phyloP scores from a whole-genome alignment of 2,113 vertebrate species.

The Agapornis roseicollis region DNA sequence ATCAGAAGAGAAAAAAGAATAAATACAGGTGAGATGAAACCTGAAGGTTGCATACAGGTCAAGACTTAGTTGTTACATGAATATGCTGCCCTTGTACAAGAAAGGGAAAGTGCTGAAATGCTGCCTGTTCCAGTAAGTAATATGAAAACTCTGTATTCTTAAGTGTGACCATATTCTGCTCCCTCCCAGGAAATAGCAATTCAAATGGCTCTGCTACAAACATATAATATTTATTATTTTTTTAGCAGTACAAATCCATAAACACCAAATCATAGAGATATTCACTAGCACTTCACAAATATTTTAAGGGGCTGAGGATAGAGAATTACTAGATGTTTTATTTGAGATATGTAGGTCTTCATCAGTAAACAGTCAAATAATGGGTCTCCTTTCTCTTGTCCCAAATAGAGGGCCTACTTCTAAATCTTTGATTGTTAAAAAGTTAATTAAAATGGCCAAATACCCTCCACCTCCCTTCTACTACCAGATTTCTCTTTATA shows the following conservation, averaged over 20 bases:
- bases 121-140: not conserved
- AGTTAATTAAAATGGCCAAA: not conserved
- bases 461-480: not conserved
- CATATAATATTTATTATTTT: not conserved
- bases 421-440: not conserved
- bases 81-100: not conserved
- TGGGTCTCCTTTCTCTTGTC: not conserved
- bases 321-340: not conserved
- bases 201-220: not conserved
- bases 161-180: not conserved
- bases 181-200: not conserved
- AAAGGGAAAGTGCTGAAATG: not conserved
- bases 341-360: not conserved
- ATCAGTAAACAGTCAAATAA: not conserved
- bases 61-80: not conserved
- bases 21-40: not conserved
- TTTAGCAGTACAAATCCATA: not conserved
- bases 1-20: not conserved
- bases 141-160: accelerated
- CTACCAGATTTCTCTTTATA: not conserved
- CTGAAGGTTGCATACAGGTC: not conserved
- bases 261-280: not conserved
- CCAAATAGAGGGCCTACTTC: not conserved
- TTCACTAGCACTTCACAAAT: not conserved
- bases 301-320: not conserved